Base-by-base conservation (phyloP, 2,797 vertebrate genomes). In the Poeciliopsis paucimaculata region DNA sequence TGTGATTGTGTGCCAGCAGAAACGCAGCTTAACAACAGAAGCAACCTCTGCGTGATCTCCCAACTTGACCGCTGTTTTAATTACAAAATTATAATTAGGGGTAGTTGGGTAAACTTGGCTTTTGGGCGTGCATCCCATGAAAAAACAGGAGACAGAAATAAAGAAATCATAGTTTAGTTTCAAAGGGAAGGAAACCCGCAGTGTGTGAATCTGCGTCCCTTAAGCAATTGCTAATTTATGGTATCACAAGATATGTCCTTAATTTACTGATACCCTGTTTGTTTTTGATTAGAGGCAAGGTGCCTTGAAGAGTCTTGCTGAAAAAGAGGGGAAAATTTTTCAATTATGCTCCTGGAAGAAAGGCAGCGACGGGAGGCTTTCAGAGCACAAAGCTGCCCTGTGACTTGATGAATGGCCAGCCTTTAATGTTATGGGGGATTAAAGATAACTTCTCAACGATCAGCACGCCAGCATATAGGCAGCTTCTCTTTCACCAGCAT, bases 361-460 rank as follows among this genome's bases (percentile, higher is more conserved):
- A 93, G 80, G 83, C 90, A 87, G 89, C 85, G 88, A 94, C 93
- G 91, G 91, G 87, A 91, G 82, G 88, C 92, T 93, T 94, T 94
- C 92, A 91, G 89, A 85, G 91, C 92, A 94, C 94, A 94, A 92
- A 91, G 94, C 89, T 90, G 90, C 91, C 93, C 90, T 88, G 92
- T 94, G 94, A 95, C 93, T 94, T 96, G 96, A 95, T 96, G 94
- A 96, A 96, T 95, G 92, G 89, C 92, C 89, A 84, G 93, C 89
- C 94, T 94, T 94, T 95, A 95, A 95, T 95, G 94, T 95, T 95
- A 95, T 91, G 90, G 93, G 92, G 95, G 95, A 96, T 96, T 95
- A 95, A 95, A 95, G 95, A 95, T 95, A 95, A 95, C 94, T 95
- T 95, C 88, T 93, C 93, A 94, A 94, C 90, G 91, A 95, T 95